Conservation (phyloP, 92 coral and sea anemone species). For the Epizoanthus fatuus region DNA sequence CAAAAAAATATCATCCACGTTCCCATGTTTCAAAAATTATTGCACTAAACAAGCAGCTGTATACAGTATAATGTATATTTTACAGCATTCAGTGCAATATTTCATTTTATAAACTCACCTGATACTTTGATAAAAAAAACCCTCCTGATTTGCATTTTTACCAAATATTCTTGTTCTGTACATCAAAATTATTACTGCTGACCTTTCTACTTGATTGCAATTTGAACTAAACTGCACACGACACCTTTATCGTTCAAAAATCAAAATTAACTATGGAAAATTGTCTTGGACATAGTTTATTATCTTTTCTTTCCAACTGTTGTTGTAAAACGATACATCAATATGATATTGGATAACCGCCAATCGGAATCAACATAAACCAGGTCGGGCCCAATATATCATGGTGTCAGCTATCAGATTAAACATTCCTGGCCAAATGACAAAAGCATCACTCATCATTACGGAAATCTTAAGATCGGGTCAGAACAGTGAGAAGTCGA, state of each 20-base stretch:
- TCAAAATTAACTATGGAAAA: background rate
- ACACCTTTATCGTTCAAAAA: background rate
- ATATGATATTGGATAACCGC: conserved; percentile 10
- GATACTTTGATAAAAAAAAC: too few species aligned
- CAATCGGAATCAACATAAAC: background rate
- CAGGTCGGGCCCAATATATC: conserved; percentile 8
- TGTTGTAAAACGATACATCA: conserved; percentile 20
- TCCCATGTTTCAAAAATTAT: too few species aligned
- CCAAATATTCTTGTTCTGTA: too few species aligned
- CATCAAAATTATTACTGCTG: too few species aligned
- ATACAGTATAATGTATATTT: too few species aligned
- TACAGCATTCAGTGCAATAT: too few species aligned
- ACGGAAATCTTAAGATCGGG: conserved; percentile 16
- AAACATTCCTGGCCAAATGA: conserved; percentile 39
- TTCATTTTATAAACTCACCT: too few species aligned
- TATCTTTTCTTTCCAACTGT: conserved; percentile 7
- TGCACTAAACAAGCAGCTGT: too few species aligned
- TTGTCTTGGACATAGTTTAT: background rate
- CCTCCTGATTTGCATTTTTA: too few species aligned
- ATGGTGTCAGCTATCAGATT: conserved; percentile 26
- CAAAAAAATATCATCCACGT: too few species aligned
- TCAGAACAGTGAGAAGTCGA: conserved; percentile 25
- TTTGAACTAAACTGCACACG: too few species aligned
- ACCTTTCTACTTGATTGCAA: too few species aligned
- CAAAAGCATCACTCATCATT: conserved; percentile 21